Percentiles rank a stretch among this genome's conserved stretches.
phyloP scores from a whole-genome alignment of 1,140 invertebrate species.

The Lepidurus apus region DNA sequence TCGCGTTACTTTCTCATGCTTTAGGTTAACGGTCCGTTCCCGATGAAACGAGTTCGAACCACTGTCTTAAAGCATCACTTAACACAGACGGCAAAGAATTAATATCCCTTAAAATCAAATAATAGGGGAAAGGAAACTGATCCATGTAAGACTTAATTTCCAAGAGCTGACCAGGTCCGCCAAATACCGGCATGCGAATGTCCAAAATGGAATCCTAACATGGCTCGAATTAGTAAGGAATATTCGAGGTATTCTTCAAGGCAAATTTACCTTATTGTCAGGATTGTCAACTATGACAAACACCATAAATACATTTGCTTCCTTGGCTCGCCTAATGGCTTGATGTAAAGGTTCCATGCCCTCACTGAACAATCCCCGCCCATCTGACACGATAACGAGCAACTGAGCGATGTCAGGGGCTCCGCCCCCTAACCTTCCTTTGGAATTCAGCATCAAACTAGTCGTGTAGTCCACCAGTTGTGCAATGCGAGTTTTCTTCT shows the following conservation, averaged over 20 bases:
- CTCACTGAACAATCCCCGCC: slow-evolving; percentile 85
- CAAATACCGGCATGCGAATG: slow-evolving; percentile 69
- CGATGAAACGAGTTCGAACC: slow-evolving; percentile 88
- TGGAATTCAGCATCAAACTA: slow-evolving; percentile 53
- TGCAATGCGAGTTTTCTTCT: slow-evolving; percentile 71
- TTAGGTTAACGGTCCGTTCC: neutral
- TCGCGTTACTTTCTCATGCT: too few species aligned
- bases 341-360: slow-evolving; percentile 68
- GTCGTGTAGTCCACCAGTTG: slow-evolving; percentile 72
- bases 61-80: slow-evolving; percentile 92
- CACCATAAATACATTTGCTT: slow-evolving; percentile 82
- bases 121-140: slow-evolving; percentile 97
- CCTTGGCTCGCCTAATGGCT: slow-evolving; percentile 70
- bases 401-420: slow-evolving; percentile 71
- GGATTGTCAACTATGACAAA: slow-evolving; percentile 95
- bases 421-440: slow-evolving; percentile 47
- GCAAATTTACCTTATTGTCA: slow-evolving; percentile 64
- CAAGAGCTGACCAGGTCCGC: slow-evolving; percentile 54
- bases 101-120: slow-evolving; percentile 86
- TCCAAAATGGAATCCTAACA: slow-evolving; percentile 84
- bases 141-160: slow-evolving; percentile 78
- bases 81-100: slow-evolving; percentile 78
- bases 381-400: slow-evolving; percentile 89
- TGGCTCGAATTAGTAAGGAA: slow-evolving; percentile 37
- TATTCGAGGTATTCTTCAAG: neutral